phyloP scores from a whole-genome alignment of 2,888 invertebrate species.

The Embidobia sp. region DNA sequence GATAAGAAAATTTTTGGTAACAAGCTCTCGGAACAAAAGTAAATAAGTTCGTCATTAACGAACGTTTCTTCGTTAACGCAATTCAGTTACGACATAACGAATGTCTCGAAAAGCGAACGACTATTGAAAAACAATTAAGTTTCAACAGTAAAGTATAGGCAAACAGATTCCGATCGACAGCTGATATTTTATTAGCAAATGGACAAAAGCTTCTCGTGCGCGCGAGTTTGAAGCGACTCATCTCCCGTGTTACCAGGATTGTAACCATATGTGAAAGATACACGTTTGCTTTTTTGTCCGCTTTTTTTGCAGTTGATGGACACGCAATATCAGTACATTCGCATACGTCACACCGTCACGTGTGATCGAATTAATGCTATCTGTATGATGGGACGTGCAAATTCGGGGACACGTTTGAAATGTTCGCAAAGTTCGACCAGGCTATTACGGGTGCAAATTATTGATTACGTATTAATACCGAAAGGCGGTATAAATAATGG shows the following conservation, averaged over 20 bases:
- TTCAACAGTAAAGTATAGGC: conserved; percentile 77
- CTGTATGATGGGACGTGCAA: conserved; percentile 21
- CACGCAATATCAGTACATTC: conserved; percentile 50
- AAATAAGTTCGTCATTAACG: conserved; percentile 37
- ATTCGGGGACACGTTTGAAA: too few species aligned
- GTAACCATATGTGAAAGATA: conserved; percentile 54
- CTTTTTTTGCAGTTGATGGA: conserved; percentile 50
- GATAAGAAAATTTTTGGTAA: conserved; percentile 17
- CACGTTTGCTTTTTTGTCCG: conserved; percentile 20
- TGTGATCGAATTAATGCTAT: conserved; percentile 45
- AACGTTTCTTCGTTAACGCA: conserved; percentile 73
- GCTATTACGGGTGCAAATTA: conserved; percentile 3
- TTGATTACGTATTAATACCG: neutral
- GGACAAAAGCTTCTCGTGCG: conserved; percentile 60
- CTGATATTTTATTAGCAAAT: conserved; percentile 77
- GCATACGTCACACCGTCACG: conserved; percentile 39
- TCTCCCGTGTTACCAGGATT: conserved; percentile 28
- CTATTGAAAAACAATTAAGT: conserved; percentile 80
- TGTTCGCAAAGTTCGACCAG: neutral
- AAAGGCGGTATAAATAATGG: neutral
- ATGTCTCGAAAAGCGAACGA: conserved; percentile 71
- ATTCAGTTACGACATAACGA: conserved; percentile 76
- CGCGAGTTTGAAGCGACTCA: conserved; percentile 26
- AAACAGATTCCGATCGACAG: conserved; percentile 76
- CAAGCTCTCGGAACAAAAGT: neutral